Conservation (phyloP, 1,140 invertebrate genomes). For the Drosophila burlai region DNA sequence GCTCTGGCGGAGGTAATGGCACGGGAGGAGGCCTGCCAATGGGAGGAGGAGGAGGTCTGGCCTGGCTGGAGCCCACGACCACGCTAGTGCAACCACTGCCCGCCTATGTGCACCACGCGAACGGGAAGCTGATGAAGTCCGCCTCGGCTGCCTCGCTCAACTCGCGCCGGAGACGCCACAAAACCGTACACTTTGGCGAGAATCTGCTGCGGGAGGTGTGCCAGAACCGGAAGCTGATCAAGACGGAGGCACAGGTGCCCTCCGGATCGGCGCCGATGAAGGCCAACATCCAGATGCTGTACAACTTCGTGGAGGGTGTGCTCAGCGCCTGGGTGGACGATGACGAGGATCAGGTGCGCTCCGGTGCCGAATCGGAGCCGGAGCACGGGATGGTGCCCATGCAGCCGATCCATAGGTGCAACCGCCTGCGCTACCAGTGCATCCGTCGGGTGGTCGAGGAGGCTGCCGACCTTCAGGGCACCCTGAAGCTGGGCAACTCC, state of each 20-base stretch:
- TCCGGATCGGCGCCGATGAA: slow-evolving; percentile 86
- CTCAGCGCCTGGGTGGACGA: slow-evolving; percentile 89
- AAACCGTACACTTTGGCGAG: slow-evolving; percentile 91
- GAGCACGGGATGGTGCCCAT: slow-evolving; percentile 88
- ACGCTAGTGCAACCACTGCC: slow-evolving; percentile 48
- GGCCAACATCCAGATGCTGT: slow-evolving; percentile 91
- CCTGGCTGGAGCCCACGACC: slow-evolving; percentile 67
- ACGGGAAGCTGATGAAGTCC: slow-evolving; percentile 83
- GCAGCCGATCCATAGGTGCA: slow-evolving; percentile 88
- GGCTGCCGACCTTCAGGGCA: slow-evolving; percentile 88
- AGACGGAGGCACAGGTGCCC: slow-evolving; percentile 79
- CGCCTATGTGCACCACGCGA: slow-evolving; percentile 62
- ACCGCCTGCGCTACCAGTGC: slow-evolving; percentile 88
- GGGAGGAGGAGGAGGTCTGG: slow-evolving; percentile 17
- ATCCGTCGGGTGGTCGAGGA: slow-evolving; percentile 89
- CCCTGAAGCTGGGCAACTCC: slow-evolving; percentile 88
- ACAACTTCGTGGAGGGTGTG: slow-evolving; percentile 91
- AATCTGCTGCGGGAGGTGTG: slow-evolving; percentile 89
- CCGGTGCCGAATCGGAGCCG: slow-evolving; percentile 88
- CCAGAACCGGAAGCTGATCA: slow-evolving; percentile 86
- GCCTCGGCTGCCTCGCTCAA: slow-evolving; percentile 86
- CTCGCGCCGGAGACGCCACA: slow-evolving; percentile 88
- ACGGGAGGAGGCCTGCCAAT: not conserved
- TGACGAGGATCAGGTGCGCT: slow-evolving; percentile 87
- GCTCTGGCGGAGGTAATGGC: slow-evolving; percentile 46